phyloP scores from a whole-genome alignment of 2,113 vertebrate genomes.

The Oreochromis aureus region DNA sequence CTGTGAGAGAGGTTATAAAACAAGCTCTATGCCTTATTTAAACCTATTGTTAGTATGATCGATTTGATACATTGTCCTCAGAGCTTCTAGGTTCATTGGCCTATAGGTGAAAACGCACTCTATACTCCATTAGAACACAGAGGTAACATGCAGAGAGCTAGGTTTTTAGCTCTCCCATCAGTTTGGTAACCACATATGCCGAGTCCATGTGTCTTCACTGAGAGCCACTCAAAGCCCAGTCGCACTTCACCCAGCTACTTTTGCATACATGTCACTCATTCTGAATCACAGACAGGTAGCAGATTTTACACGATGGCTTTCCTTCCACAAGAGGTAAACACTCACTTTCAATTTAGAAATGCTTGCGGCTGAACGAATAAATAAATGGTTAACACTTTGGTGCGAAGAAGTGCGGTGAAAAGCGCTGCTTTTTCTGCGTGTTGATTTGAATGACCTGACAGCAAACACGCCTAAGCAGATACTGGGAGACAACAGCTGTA shows the following conservation, averaged over 20 bases:
- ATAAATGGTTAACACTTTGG: constrained; percentile 4
- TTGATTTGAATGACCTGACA: constrained; percentile 69
- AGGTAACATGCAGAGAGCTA: background rate
- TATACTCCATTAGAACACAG: background rate
- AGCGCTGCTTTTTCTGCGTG: background rate
- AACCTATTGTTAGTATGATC: background rate
- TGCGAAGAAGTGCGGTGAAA: background rate
- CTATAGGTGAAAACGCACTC: background rate
- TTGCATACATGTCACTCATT: background rate
- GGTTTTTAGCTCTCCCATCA: background rate
- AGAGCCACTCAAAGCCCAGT: constrained; percentile 1
- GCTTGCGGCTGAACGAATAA: background rate
- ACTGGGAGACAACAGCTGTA: constrained; percentile 35
- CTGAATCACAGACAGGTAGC: background rate
- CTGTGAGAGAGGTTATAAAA: background rate
- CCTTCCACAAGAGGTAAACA: background rate
- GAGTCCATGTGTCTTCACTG: background rate
- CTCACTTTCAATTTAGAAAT: background rate
- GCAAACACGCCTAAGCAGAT: constrained; percentile 40
- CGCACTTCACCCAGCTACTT: background rate
- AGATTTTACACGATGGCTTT: background rate
- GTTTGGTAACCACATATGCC: background rate
- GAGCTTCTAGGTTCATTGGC: background rate
- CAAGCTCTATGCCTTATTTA: background rate
- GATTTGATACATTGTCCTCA: background rate